A percentile compares a stretch with the other conserved stretches of the same genome.
phyloP scores from a whole-genome alignment of 2,113 vertebrate species.

The Lutjanus erythropterus region DNA sequence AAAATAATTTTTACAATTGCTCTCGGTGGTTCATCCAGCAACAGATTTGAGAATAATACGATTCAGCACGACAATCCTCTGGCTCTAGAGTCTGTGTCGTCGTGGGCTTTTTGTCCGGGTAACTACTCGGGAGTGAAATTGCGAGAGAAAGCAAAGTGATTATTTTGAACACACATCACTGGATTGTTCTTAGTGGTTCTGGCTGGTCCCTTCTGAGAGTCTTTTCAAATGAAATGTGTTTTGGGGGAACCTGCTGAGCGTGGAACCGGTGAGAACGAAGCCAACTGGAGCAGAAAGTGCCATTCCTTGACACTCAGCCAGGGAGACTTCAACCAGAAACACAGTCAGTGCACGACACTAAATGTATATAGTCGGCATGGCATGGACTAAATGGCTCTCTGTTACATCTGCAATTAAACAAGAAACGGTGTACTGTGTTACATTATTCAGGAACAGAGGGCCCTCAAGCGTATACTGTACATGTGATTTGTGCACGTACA shows the following conservation, averaged over 20 bases:
- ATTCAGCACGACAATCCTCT: conserved; percentile 14
- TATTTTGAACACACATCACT: conserved; percentile 43
- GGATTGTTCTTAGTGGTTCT: conserved; percentile 28
- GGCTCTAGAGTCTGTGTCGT: not conserved
- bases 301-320: conserved; percentile 41
- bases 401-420: conserved; percentile 48
- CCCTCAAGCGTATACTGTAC: conserved; percentile 6
- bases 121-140: conserved; percentile 37
- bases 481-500: not conserved
- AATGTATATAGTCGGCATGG: conserved; percentile 25
- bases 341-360: conserved; percentile 6
- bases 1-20: conserved; percentile 11
- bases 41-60: conserved; percentile 6
- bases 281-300: conserved; percentile 79
- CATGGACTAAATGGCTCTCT: conserved; percentile 38
- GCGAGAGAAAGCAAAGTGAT: conserved; percentile 29
- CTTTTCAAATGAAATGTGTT: conserved; percentile 63
- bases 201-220: conserved; percentile 29
- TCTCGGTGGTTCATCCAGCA: conserved; percentile 19
- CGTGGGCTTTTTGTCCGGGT: not conserved
- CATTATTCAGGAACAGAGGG: conserved; percentile 44
- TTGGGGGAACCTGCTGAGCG: conserved; percentile 63
- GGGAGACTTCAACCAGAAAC: conserved; percentile 47
- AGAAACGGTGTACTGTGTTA: conserved; percentile 12
- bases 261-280: conserved; percentile 50